These are phyloP conservation scores for Ditylenchus weischeri DNA, from an alignment of 2,888 invertebrate species.

Conservation along the genomic window DNA sequence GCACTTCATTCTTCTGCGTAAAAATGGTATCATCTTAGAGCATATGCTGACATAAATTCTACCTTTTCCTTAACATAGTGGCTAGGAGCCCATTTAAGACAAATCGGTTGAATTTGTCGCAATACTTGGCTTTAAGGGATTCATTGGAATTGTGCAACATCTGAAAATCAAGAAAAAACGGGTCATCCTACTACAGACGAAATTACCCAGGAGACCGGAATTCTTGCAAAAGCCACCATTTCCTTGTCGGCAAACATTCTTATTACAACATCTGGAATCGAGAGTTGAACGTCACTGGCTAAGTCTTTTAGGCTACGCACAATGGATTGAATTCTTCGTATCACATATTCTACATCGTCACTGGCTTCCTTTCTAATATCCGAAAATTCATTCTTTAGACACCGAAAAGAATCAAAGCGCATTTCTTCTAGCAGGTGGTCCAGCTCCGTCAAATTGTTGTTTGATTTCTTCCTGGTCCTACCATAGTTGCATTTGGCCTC, in stretches of 20 bases:
- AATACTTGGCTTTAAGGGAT: constrained; percentile 2
- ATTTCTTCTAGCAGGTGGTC: constrained; percentile 24
- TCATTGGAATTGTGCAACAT: constrained; percentile 13
- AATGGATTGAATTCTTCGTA: not conserved
- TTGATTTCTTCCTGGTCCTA: not conserved
- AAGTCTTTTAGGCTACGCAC: constrained; percentile 19
- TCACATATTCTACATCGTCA: not conserved
- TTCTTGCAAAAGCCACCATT: constrained; percentile 46
- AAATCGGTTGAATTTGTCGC: constrained; percentile 28
- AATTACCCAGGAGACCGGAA: constrained; percentile 38
- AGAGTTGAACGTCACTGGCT: constrained; percentile 31
- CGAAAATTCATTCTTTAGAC: not conserved
- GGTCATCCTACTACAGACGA: not conserved
- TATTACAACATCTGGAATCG: constrained; percentile 45
- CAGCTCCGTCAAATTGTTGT: constrained; percentile 21
- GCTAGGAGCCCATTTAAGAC: constrained; percentile 24
- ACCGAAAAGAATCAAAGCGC: constrained; percentile 15
- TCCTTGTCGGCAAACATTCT: constrained; percentile 45
- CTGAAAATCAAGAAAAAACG: constrained; percentile 1
- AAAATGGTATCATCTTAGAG: constrained; percentile 12
- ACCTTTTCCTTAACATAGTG: constrained; percentile 17
- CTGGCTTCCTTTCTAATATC: not conserved
- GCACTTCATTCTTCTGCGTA: constrained; percentile 31
- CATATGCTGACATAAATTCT: too few relatives aligned
- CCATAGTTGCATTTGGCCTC: constrained; percentile 10